Base-by-base conservation (phyloP, 2,888 invertebrate genomes). In the Andrena camellia region DNA sequence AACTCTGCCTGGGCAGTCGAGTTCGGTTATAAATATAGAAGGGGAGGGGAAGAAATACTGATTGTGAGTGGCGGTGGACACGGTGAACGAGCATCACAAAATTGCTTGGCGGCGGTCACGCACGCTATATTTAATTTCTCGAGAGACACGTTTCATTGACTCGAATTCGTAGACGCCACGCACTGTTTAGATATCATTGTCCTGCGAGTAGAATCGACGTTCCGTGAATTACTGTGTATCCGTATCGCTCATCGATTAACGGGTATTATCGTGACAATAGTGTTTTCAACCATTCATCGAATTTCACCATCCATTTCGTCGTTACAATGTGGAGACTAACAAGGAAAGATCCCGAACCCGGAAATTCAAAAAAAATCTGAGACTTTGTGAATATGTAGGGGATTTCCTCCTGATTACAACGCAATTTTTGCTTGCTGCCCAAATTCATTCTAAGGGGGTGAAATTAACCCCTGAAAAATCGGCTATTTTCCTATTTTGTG, bases 81-180 rank as follows among this genome's bases (percentile, higher is more conserved):
- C 63, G 71, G 68, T 67, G 70, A 64, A 78, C 59, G 77, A 69
- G 59, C 63, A 73, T 73, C 70, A 52, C 54, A 69, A 86, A 86
- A 86, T 86, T 81, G 67, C 81, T 76, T 29, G 63, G 8, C 67
- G 10, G 63, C 75, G 80, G 72, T 80, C 77, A 63, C 33, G 68
- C 54, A 59, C 50, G 62, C 78, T 84, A 71, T 84, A 86, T 86
- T 86, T 86, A 86, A 86, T 86, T 86, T 84, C 66, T 84, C 76
- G 83, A 77, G 69, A 76, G 84, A 84, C 82, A 78, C 86, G 84
- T 86, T 86, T 86, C 87, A 84, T 86, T 84, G 84, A 78, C 86
- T 84, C 60, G 52, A 68, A 78, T 73, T 60, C 57, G 68, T 48
- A 60, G 26, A 52, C 42, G 60, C 31, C 17, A 10, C 50, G 57